These are phyloP conservation scores for Glossophaga mutica DNA, from an alignment of 2,797 vertebrate genomes.

Conservation along the genomic window DNA sequence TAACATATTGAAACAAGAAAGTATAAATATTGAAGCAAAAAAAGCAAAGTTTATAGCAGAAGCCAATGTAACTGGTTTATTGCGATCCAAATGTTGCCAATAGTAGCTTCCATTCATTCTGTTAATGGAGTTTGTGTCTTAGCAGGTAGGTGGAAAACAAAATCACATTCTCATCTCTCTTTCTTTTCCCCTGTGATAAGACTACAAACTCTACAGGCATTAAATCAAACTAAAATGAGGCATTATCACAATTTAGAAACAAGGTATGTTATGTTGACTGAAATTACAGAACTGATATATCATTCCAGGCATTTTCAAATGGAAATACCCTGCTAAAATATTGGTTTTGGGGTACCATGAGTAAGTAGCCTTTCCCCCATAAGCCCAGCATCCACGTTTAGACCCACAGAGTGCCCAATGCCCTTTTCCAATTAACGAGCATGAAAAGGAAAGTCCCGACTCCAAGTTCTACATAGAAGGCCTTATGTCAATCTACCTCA, in stretches of 20 bases:
- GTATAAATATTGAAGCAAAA: not conserved
- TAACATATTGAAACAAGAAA: not conserved
- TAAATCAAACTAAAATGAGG: constrained; percentile 1
- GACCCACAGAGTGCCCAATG: not conserved
- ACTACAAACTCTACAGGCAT: not conserved
- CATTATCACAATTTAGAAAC: constrained; percentile 32
- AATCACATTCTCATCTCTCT: not conserved
- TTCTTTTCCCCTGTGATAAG: not conserved
- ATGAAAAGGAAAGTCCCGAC: not conserved
- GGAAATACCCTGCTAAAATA: not conserved
- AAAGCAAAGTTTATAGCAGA: not conserved
- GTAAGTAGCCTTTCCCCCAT: not conserved
- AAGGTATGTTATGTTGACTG: not conserved
- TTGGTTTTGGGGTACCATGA: not conserved
- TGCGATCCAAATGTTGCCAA: not conserved
- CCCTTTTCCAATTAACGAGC: not conserved
- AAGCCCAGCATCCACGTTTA: not conserved
- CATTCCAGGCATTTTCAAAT: not conserved
- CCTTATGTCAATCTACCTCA: not conserved
- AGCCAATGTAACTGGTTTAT: not conserved
- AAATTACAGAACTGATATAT: not conserved
- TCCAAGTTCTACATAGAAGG: not conserved
- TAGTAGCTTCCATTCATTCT: not conserved
- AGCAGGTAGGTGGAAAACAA: not conserved
- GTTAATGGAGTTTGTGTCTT: not conserved